Percentiles rank a stretch among this genome's conserved stretches.
These are phyloP conservation scores for Dicyrtoma fusca DNA, from an alignment of 2,888 invertebrate species.

Conservation along the genomic window DNA sequence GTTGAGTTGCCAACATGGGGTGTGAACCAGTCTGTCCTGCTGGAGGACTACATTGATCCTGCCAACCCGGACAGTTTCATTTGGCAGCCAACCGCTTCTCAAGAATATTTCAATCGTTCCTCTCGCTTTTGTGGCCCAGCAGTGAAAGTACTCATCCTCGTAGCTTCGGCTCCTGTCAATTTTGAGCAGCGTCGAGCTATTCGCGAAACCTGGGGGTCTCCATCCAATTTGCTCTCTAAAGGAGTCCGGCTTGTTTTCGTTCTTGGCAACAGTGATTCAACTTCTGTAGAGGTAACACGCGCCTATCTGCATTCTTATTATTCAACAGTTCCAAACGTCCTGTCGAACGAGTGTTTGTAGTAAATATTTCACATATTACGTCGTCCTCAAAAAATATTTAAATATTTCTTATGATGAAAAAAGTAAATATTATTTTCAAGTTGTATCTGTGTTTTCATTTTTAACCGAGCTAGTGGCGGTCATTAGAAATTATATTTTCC, in stretches of 20 bases:
- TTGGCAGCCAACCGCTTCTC: slow-evolving; percentile 43
- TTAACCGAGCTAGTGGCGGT: too few relatives aligned
- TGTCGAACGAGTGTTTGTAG: too few relatives aligned
- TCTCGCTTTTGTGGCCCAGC: slow-evolving; percentile 47
- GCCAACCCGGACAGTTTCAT: slow-evolving; percentile 46
- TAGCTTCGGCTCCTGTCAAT: slow-evolving; percentile 51
- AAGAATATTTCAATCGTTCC: slow-evolving; percentile 27
- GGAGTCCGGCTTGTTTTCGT: slow-evolving; percentile 64
- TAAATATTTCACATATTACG: too few relatives aligned
- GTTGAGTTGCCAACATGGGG: slow-evolving; percentile 55
- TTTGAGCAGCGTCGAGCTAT: slow-evolving; percentile 65
- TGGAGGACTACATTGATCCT: slow-evolving; percentile 53
- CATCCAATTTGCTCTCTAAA: slow-evolving; percentile 60
- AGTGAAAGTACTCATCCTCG: slow-evolving; percentile 51
- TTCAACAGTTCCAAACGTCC: too few relatives aligned
- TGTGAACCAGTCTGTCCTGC: slow-evolving; percentile 50
- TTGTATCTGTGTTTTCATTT: too few relatives aligned
- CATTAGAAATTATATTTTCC: too few relatives aligned
- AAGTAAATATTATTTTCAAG: too few relatives aligned
- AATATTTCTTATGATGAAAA: too few relatives aligned
- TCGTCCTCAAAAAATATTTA: too few relatives aligned
- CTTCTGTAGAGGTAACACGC: slow-evolving; percentile 62
- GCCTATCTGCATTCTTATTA: too few relatives aligned
- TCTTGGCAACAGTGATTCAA: slow-evolving; percentile 66
- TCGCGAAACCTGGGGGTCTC: slow-evolving; percentile 70